These are phyloP conservation scores for Coendou prehensilis DNA, from an alignment of 2,797 vertebrate species.

Conservation along the genomic window DNA sequence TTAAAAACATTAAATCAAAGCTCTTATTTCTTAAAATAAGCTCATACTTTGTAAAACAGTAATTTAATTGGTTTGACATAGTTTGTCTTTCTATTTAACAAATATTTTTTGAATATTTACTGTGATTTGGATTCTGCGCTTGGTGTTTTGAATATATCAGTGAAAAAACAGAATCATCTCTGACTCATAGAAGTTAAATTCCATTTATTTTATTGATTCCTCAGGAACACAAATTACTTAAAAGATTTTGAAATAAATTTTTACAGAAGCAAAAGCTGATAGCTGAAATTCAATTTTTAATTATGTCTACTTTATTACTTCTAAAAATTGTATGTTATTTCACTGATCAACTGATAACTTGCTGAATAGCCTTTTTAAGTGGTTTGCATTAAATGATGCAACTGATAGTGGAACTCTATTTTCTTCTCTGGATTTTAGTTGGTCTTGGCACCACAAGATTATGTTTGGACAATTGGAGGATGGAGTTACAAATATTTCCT, in stretches of 20 bases:
- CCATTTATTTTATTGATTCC: conserved; percentile 18
- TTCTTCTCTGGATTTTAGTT: not conserved
- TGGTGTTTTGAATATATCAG: conserved; percentile 35
- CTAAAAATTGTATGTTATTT: not conserved
- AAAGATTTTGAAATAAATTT: conserved; percentile 17
- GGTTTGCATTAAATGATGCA: not conserved
- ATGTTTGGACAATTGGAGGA: not conserved
- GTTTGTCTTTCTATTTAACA: conserved; percentile 12
- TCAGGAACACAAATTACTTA: conserved; percentile 26
- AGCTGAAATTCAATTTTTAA: not conserved
- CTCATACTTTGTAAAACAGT: conserved; percentile 27
- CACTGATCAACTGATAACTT: not conserved
- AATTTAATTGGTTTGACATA: conserved; percentile 1
- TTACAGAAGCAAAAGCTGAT: conserved; percentile 26
- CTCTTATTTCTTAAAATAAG: not conserved
- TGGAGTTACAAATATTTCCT: conserved; percentile 5
- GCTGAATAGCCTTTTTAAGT: not conserved
- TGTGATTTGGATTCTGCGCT: not conserved
- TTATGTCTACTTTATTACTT: conserved; percentile 1
- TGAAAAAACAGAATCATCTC: conserved; percentile 37
- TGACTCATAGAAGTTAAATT: not conserved
- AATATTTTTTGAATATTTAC: not conserved
- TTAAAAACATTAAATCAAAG: conserved; percentile 44
- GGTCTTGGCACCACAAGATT: not conserved
- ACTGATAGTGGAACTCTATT: not conserved